Evolutionary conservation across 1,140 invertebrate species (phyloP).

Genomic region (Halesus radiatus): DNA sequence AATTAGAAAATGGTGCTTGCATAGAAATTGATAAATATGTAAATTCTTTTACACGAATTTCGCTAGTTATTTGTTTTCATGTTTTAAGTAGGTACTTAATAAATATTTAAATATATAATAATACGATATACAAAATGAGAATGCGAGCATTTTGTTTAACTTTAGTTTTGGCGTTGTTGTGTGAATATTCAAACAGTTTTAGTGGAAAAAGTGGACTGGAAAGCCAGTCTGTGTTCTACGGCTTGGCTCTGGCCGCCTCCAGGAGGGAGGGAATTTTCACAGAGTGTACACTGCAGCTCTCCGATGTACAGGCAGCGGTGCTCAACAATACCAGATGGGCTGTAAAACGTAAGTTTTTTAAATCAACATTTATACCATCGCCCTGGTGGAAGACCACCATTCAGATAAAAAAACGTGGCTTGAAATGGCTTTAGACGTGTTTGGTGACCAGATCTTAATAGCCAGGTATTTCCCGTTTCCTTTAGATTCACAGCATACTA

Average conservation of each 20-base stretch:
- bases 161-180: slow-evolving; percentile 17
- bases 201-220: background rate
- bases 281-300: slow-evolving; percentile 15
- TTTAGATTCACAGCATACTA: no score
- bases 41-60: no score
- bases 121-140: background rate
- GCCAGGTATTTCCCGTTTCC: no score
- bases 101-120: no score
- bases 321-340: slow-evolving; percentile 44
- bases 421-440: no score
- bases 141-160: background rate
- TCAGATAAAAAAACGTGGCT: no score
- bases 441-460: no score
- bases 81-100: no score
- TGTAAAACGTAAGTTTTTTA: slow-evolving; percentile 43
- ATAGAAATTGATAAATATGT: no score
- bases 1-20: no score
- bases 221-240: slow-evolving; percentile 46
- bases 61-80: no score
- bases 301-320: background rate
- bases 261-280: background rate
- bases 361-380: background rate
- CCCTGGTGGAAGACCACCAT: no score
- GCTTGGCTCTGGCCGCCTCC: slow-evolving; percentile 23
- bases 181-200: background rate